These are phyloP conservation scores for Nannospalax galili DNA, from an alignment of 2,113 vertebrate genomes.

Conservation along the genomic window DNA sequence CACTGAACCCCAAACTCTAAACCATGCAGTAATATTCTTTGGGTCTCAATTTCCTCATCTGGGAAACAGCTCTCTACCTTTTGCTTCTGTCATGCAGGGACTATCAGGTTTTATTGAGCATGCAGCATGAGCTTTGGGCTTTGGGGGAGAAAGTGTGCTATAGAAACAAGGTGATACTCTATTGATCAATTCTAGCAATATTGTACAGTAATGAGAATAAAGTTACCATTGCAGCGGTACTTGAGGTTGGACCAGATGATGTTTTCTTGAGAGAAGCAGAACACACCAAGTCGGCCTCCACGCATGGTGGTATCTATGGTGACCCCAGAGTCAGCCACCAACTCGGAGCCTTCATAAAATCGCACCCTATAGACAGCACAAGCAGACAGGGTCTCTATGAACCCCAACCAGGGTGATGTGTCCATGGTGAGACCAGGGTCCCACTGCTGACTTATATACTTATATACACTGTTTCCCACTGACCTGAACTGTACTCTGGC, in stretches of 20 bases:
- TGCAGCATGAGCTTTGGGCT: neutral
- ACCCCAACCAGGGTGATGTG: neutral
- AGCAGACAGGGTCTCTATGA: neutral
- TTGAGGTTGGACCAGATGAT: constrained; percentile 99
- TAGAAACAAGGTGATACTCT: neutral
- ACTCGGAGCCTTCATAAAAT: constrained; percentile 95
- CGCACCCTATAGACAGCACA: constrained; percentile 87
- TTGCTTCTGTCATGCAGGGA: neutral
- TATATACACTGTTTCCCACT: neutral
- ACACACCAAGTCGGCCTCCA: constrained; percentile 97
- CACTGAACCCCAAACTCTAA: constrained; percentile 24
- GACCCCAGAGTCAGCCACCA: constrained; percentile 96
- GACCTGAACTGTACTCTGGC: accelerated
- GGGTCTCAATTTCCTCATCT: constrained; percentile 39
- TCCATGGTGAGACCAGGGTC: accelerated
- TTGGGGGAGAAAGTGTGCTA: neutral
- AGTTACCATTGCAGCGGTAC: constrained; percentile 97
- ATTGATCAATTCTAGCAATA: neutral
- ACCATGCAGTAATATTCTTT: constrained; percentile 40
- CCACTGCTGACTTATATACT: too few species aligned
- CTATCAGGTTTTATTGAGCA: neutral
- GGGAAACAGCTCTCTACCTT: neutral
- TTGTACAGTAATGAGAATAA: neutral
- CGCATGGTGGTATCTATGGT: constrained; percentile 98
- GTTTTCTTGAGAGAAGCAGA: constrained; percentile 99